phyloP scores from a whole-genome alignment of 2,113 vertebrate species.

The Neodontobutis hainanensis region DNA sequence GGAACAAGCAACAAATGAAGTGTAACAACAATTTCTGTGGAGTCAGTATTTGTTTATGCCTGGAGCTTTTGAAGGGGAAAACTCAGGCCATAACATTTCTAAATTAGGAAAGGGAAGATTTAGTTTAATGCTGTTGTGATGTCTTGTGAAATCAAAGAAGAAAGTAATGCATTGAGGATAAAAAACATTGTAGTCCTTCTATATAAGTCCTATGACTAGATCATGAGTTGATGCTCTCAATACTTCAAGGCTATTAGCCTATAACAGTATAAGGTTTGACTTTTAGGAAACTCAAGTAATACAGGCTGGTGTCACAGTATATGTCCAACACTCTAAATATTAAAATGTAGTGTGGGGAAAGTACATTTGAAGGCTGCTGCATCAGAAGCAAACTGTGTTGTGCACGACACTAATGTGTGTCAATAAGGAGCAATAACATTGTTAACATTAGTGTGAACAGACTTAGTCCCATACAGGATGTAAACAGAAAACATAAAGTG shows the following conservation, averaged over 20 bases:
- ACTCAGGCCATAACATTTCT: constrained; percentile 30
- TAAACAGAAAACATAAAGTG: too few relatives aligned
- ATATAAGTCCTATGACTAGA: constrained; percentile 1
- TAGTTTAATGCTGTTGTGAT: neutral
- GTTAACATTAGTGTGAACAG: neutral
- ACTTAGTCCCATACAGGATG: too few relatives aligned
- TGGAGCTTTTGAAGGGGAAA: constrained; percentile 18
- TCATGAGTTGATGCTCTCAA: constrained; percentile 8
- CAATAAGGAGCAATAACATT: neutral
- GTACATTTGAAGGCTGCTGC: too few relatives aligned
- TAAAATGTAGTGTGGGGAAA: neutral
- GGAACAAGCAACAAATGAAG: constrained; percentile 41
- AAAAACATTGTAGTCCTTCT: neutral
- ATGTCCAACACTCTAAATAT: neutral
- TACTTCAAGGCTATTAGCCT: neutral
- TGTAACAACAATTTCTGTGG: constrained; percentile 30
- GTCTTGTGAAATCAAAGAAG: constrained; percentile 6
- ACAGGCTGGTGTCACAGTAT: too few relatives aligned
- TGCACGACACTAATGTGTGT: neutral
- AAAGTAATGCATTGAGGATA: neutral
- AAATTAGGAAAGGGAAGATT: constrained; percentile 29
- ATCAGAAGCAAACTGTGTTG: neutral
- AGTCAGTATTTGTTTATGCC: constrained; percentile 55
- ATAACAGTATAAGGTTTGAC: neutral
- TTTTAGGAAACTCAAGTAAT: neutral